Base-by-base conservation (phyloP, 2,797 vertebrate genomes). In the Distichodus sexfasciatus region DNA sequence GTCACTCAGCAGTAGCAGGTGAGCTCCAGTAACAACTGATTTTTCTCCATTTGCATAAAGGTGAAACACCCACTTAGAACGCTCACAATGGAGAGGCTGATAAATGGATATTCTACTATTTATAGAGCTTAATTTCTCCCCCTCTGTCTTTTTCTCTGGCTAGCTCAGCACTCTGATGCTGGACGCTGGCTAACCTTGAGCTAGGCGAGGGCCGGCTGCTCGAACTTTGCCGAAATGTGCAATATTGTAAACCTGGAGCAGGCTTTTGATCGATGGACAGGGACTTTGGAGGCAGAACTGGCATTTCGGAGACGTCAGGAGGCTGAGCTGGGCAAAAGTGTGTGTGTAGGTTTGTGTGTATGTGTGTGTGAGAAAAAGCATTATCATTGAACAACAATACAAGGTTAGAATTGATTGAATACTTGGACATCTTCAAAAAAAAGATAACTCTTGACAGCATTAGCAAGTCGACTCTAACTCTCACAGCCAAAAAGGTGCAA, bases 221-320 rank as follows among this genome's bases (percentile, higher is more conserved):
- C 85, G 81, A 79, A 84, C 81, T 86, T 84, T 86, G 79, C 81
- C 81, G 74, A 83, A 83, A 84, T 81, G 70, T 76, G 70, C 81
- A 77, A 74, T 73, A 62, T 58, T 79, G 76, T 76, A 86, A 76
- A 71, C 72, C 58, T 44, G 64, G 79, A 72, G 68, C 69, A 80
- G 41, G n/a, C 48, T 79, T 23, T 80, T 89, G 83, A 89, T 87
- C 72, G 41, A 83, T 83, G 76, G 78, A 78, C 69, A 76, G 69
- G 83, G 82, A 78, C 82, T 80, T 71, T 43, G 29, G 58, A 29
- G 69, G 76, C 19, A 80, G 67, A 77, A 66, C 80, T 76, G 81
- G 80, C 83, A 78, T 77, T 82, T 74, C 76, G 33, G 79, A 85
- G 76, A 57, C 60, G 71, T 81, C 72, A 48, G 9, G 78, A 84